phyloP scores from a whole-genome alignment of 2,113 vertebrate species.

The Myocastor coypus region DNA sequence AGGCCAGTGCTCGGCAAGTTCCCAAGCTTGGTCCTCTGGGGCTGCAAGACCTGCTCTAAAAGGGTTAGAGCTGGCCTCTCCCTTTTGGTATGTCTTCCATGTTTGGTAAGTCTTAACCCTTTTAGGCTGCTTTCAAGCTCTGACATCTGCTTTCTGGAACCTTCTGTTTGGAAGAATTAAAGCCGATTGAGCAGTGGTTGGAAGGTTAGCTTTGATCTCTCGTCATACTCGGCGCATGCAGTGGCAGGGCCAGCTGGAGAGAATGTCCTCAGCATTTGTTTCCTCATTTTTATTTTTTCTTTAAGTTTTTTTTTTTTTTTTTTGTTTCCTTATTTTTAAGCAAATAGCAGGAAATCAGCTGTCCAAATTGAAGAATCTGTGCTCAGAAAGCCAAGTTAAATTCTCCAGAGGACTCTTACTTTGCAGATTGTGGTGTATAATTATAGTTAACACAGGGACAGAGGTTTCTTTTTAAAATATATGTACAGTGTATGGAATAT shows the following conservation, averaged over 20 bases:
- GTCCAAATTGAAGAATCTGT: slow-evolving; percentile 2
- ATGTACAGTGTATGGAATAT: neutral
- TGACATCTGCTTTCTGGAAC: slow-evolving; percentile 33
- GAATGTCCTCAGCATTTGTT: slow-evolving; percentile 1
- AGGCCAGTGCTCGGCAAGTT: neutral
- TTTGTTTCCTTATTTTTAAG: slow-evolving; percentile 49
- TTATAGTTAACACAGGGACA: neutral
- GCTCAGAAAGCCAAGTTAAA: neutral
- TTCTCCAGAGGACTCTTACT: slow-evolving; percentile 3
- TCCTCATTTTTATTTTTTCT: slow-evolving; percentile 28
- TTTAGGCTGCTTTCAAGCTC: neutral
- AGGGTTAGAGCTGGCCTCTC: neutral
- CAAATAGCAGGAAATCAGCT: slow-evolving; percentile 21
- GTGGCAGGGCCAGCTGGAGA: neutral
- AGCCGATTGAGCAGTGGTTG: neutral
- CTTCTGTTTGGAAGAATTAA: slow-evolving; percentile 25
- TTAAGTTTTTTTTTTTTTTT: no score
- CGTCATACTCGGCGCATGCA: neutral
- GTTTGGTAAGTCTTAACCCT: slow-evolving; percentile 20
- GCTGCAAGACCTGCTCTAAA: neutral
- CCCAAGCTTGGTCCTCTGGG: neutral
- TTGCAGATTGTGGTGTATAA: slow-evolving; percentile 25
- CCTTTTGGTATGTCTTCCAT: neutral
- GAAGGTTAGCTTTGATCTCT: slow-evolving; percentile 24
- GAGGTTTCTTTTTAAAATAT: neutral